phyloP scores from a whole-genome alignment of 1,140 invertebrate genomes.

The Musca domestica region DNA sequence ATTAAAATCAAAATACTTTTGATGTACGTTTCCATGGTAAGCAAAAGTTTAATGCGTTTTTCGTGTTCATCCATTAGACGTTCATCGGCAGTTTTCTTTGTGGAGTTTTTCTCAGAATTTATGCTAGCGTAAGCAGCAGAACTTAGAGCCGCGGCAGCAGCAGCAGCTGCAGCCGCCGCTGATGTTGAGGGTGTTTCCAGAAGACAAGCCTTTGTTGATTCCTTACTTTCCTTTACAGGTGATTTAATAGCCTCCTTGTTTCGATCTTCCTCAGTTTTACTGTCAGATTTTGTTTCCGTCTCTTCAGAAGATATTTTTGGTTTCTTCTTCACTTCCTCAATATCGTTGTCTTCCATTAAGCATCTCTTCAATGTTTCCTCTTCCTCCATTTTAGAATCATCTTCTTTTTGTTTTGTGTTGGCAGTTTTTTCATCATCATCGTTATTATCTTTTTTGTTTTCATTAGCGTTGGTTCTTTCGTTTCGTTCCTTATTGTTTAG shows the following conservation, averaged over 20 bases:
- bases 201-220: neutral
- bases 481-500: too few species aligned
- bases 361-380: neutral
- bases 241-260: constrained; percentile 12
- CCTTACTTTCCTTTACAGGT: neutral
- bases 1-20: constrained; percentile 45
- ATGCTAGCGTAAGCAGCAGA: neutral
- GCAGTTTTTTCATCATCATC: constrained; percentile 6
- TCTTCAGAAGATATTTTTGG: neutral
- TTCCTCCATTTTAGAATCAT: neutral
- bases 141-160: neutral
- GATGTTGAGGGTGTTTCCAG: neutral
- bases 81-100: constrained; percentile 48
- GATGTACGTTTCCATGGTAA: constrained; percentile 49
- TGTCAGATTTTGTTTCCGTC: neutral
- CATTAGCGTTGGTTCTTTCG: neutral
- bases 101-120: constrained; percentile 32
- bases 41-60: constrained; percentile 38
- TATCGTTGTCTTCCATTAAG: neutral
- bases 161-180: neutral
- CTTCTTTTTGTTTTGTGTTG: neutral
- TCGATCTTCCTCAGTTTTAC: neutral
- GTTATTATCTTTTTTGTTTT: neutral
- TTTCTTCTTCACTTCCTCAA: neutral
- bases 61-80: constrained; percentile 44